Conservation (phyloP, 1,140 invertebrate genomes). For the Charaxes varanes region DNA sequence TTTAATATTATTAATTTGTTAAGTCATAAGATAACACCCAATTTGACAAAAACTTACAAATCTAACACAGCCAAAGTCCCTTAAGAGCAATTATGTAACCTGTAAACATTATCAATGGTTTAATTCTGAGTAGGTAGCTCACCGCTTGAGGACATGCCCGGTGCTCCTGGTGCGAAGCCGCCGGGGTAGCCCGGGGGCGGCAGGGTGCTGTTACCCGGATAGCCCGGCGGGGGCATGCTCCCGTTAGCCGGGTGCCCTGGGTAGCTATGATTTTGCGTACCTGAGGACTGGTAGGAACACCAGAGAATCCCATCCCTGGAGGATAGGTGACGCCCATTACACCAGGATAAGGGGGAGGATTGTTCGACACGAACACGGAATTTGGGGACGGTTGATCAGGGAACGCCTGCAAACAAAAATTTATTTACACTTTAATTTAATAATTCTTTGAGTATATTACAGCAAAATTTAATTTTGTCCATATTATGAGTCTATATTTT, state of each 20-base stretch:
- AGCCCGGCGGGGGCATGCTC: slow-evolving; percentile 31
- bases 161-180: slow-evolving; percentile 36
- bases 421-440: not conserved
- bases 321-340: slow-evolving; percentile 74
- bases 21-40: too few relatives aligned
- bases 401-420: slow-evolving; percentile 68
- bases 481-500: too few relatives aligned
- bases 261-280: slow-evolving; percentile 22
- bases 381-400: slow-evolving; percentile 82
- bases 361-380: slow-evolving; percentile 92
- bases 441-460: too few relatives aligned
- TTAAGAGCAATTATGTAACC: slow-evolving; percentile 14
- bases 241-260: slow-evolving; percentile 16
- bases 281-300: slow-evolving; percentile 23
- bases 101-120: slow-evolving; percentile 17
- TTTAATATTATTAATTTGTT: too few relatives aligned
- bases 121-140: slow-evolving; percentile 11
- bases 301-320: slow-evolving; percentile 47
- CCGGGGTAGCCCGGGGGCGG: slow-evolving; percentile 39
- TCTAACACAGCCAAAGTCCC: slow-evolving; percentile 8
- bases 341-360: slow-evolving; percentile 96
- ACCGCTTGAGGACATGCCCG: slow-evolving; percentile 24
- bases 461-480: too few relatives aligned
- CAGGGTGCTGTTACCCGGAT: slow-evolving; percentile 27
- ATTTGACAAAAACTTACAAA: slow-evolving; percentile 5